Percentiles rank a stretch among this genome's conserved stretches.
Evolutionary conservation across 2,888 invertebrate genomes (phyloP).

Genomic region (Neria commutata): DNA sequence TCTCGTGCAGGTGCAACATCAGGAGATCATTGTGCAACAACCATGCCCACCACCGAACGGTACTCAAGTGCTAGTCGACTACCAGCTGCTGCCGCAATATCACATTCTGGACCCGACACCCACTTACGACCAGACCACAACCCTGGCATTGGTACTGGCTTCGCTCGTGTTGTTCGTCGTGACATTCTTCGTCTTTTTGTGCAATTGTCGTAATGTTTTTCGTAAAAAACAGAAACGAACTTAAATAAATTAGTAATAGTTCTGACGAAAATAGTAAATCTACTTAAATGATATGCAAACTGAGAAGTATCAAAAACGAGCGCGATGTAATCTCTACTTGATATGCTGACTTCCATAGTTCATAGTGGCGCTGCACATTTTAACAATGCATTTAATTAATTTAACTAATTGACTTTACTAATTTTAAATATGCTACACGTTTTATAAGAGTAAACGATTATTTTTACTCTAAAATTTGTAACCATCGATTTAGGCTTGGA

Average conservation of each 20-base stretch:
- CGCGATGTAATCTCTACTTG: too few species aligned
- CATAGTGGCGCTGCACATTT: conserved; percentile 29
- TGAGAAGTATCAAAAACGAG: too few species aligned
- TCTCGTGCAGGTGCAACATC: conserved; percentile 72
- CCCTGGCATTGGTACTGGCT: conserved; percentile 68
- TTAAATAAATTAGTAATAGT: conserved; percentile 1
- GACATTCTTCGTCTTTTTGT: conserved; percentile 68
- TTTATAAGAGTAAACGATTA: too few species aligned
- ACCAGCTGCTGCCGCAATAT: conserved; percentile 64
- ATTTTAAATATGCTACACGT: conserved; percentile 10
- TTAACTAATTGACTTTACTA: conserved; percentile 2
- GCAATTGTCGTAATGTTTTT: conserved; percentile 63
- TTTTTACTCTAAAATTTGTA: conserved; percentile 1
- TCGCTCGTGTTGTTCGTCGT: conserved; percentile 68
- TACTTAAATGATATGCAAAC: neutral
- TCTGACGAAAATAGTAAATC: neutral
- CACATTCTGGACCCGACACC: conserved; percentile 64
- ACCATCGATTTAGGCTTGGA: too few species aligned
- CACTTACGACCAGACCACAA: conserved; percentile 65
- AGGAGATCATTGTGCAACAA: conserved; percentile 85
- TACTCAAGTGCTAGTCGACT: conserved; percentile 69
- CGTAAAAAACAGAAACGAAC: conserved; percentile 37
- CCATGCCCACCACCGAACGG: conserved; percentile 83
- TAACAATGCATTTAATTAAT: conserved; percentile 32
- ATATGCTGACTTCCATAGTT: conserved; percentile 31